Base-by-base conservation (phyloP, 2,797 vertebrate species). In the Tokudaia tokunoshimensis region DNA sequence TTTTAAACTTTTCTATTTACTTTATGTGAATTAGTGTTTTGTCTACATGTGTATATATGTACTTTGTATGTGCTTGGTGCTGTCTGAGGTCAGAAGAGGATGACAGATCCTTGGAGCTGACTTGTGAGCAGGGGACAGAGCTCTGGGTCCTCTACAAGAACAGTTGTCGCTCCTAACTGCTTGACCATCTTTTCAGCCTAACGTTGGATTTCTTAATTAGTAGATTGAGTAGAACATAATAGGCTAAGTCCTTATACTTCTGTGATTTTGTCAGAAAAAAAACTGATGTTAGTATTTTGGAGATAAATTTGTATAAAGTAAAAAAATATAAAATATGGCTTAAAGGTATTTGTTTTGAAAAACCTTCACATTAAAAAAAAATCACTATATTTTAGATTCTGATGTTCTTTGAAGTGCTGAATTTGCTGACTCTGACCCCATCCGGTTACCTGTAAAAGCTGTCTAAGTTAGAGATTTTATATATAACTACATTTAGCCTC, bases 161-260 rank as follows among this genome's bases (percentile, higher is more conserved):
- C 78, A 55, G 19, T n/a, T 19, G 78, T 10, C n/a, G 19, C 50
- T 57, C 34, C 55, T 55, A 57, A 57, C 78, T 55, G 31, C 50
- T 37, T 37, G 50, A 13, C 52, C 10, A 13, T 80, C 78, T 80
- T 34, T 57, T 50, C 52, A 80, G 52, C 52, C 52, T 44, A 57
- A n/a, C 11, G 12, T n/a, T 57, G 24, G 19, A 34, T 93, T 72
- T 92, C 37, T 94, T 94, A 89, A 89, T 57, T n/a, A 57, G 78
- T 94, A 72, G 29, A 65, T 65, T 92, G 61, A 94, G 74, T 50
- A 90, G 70, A 86, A 50, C 91, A 82, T 41, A 12, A 75, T 81
- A 95, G 83, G 37, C n/a, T 81, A 92, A 94, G 63, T 81, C 12
- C 55, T 95, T 93, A 88, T 6, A 79, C 82, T 93, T 96, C 41